Evolutionary conservation across 2,113 vertebrate species (phyloP).

Genomic region (Leptobrachium ailaonicum): DNA sequence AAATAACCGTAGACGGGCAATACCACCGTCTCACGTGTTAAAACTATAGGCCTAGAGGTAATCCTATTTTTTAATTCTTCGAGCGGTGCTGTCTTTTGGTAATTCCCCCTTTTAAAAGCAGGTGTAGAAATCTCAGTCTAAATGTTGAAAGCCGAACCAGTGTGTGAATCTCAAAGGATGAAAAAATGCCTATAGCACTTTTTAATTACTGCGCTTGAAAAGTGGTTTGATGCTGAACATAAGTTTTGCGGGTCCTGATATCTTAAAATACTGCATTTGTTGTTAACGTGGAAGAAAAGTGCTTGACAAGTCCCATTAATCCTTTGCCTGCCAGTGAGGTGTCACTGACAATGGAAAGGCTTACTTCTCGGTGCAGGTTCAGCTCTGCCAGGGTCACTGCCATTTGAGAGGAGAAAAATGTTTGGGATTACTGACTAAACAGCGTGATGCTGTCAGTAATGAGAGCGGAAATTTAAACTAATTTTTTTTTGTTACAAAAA

Average conservation of each 20-base stretch:
- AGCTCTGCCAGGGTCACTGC: not conserved
- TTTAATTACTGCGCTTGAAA: constrained; percentile 75
- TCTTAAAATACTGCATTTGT: constrained; percentile 53
- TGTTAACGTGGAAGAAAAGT: constrained; percentile 47
- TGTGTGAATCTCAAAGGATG: constrained; percentile 73
- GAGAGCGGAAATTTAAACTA: too few species aligned
- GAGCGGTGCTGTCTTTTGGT: constrained; percentile 67
- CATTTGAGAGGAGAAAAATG: too few species aligned
- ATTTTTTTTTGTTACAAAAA: too few species aligned
- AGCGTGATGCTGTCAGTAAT: too few species aligned
- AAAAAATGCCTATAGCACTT: constrained; percentile 73
- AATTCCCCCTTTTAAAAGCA: constrained; percentile 66
- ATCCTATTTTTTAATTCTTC: constrained; percentile 59
- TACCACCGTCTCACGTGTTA: constrained; percentile 57
- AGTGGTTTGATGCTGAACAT: constrained; percentile 62
- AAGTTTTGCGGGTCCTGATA: constrained; percentile 61
- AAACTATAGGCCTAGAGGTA: constrained; percentile 67
- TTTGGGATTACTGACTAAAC: too few species aligned
- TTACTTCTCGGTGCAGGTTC: not conserved
- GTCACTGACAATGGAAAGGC: not conserved
- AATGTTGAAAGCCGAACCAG: constrained; percentile 68
- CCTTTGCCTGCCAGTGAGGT: constrained; percentile 12
- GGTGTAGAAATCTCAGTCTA: constrained; percentile 69
- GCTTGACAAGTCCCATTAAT: constrained; percentile 36
- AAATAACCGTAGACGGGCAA: constrained; percentile 59